Conservation (phyloP, 2,797 vertebrate species). For the Acipenser ruthenus region DNA sequence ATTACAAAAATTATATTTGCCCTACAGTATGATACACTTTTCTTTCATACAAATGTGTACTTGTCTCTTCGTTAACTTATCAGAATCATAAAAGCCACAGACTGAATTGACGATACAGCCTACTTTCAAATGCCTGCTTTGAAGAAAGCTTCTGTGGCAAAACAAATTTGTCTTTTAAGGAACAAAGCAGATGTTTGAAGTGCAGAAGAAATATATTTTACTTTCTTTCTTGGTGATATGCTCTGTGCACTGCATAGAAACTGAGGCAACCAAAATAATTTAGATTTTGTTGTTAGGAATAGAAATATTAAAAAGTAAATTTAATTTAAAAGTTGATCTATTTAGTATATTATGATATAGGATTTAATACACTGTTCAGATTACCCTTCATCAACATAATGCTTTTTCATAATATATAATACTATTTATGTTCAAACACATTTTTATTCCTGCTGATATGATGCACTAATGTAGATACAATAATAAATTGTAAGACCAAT, state of each 20-base stretch:
- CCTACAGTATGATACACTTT: neutral
- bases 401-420: no score
- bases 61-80: neutral
- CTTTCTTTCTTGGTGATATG: neutral
- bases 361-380: no score
- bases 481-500: no score
- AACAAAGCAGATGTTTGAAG: constrained; percentile 1
- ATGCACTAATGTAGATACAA: no score
- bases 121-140: neutral
- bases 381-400: no score
- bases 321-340: no score
- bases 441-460: no score
- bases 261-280: no score
- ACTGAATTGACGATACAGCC: neutral
- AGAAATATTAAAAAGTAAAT: no score
- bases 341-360: no score
- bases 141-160: neutral
- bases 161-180: neutral
- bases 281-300: no score
- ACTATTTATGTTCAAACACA: no score
- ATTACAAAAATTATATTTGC: neutral
- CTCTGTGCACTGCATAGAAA: neutral
- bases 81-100: neutral
- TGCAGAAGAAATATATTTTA: neutral
- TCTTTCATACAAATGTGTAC: neutral